Percentiles rank a stretch among this genome's conserved stretches.
phyloP scores from a whole-genome alignment of 2,797 vertebrate species.

The Ceyx erithaca region DNA sequence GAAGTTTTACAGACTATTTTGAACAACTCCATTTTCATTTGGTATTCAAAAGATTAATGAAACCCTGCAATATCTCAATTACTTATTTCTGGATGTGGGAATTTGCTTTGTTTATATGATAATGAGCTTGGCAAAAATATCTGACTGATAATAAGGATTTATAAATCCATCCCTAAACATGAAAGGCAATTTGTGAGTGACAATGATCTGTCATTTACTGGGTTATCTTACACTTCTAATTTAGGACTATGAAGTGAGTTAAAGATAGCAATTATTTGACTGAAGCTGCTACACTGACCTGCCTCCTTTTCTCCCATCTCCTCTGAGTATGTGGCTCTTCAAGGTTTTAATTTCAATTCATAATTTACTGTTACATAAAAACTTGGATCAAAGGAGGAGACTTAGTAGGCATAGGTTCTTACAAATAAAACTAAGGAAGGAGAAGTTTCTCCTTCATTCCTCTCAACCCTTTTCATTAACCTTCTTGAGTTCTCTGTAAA shows the following conservation, averaged over 20 bases:
- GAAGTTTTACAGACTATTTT: slow-evolving; percentile 16
- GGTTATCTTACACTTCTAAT: neutral
- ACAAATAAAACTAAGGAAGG: neutral
- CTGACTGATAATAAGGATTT: neutral
- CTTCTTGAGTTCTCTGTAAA: neutral
- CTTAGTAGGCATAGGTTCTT: neutral
- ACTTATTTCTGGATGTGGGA: neutral
- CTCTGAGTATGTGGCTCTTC: neutral
- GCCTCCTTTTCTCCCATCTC: neutral
- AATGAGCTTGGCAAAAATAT: neutral
- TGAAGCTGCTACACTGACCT: neutral
- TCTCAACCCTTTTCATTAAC: neutral
- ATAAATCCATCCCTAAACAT: neutral
- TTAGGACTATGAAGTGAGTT: neutral
- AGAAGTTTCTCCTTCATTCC: neutral
- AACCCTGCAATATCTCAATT: neutral
- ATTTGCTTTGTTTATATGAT: neutral
- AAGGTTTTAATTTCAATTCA: neutral
- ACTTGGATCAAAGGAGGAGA: neutral
- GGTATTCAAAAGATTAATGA: neutral
- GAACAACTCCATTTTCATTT: neutral
- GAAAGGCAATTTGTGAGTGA: neutral
- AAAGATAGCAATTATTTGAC: neutral
- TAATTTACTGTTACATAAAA: neutral
- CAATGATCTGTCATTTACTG: neutral